Evolutionary conservation across 2,888 invertebrate genomes (phyloP), one percentile per base, ranked within the genome.

Genomic region (Apodemia mormo): DNA sequence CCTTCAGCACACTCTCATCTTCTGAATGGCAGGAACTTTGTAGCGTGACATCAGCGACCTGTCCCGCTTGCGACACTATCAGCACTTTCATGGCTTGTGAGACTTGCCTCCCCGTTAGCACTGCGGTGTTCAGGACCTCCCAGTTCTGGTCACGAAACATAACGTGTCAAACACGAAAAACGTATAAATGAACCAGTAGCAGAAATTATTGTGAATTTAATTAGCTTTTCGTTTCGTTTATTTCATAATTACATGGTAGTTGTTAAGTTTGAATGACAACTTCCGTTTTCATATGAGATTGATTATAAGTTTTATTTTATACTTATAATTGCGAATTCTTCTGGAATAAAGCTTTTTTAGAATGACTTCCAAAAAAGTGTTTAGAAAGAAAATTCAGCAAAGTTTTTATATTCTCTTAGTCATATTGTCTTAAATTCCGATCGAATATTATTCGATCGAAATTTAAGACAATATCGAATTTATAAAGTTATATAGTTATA

Each of bases 1-100:
- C 99, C 96, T 99, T 99, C 71, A 99, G 95, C 43, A 98, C 98
- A 82, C 98, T 98, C 87, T 98, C 98, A 86, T 99, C 98, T 81
- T 98, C 97, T 5, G 98, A 98, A 85, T 97, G 97, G 86, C 99
- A 99, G 71, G 98, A 98, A 76, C 98, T 97, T 87, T 98, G 98
- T 73, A 98, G 94, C 33, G 99, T 99, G 77, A 99, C 98, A 89
- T 99, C 99, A 72, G 98, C 98, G 8, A 98, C 97, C 89, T 97
- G 97, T 22, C 98, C 98, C 0, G 97, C 97, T 85, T 98, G 97
- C 64, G 98, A 98, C 66, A 99, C 98, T 80, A 98, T 97, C 87
- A 98, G 97, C 77, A 99, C 97, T 90, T 98, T 97, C 97, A 99
- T 97, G 22, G 98, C 97, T 81, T 98, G 98, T 2, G 98, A 97